Percentiles rank a stretch among this genome's conserved stretches.
Evolutionary conservation across 2,888 invertebrate genomes (phyloP).

Genomic region (Nephrotoma flavescens): DNA sequence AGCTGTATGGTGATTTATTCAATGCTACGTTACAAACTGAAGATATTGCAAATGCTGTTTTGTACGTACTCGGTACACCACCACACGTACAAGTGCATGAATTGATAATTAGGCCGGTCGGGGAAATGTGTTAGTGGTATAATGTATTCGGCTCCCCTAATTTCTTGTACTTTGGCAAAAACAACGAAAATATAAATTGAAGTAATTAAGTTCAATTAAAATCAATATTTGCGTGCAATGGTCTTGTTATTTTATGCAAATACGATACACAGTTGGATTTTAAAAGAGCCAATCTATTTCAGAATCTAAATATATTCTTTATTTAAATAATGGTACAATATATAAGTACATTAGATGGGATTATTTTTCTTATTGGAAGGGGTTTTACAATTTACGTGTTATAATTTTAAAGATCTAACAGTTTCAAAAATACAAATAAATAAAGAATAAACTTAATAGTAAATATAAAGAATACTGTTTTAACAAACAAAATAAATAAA

Average conservation of each 20-base stretch:
- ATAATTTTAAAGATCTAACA: background rate
- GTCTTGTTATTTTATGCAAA: too few relatives aligned
- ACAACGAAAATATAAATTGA: background rate
- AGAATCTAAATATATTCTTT: background rate
- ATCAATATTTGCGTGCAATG: too few relatives aligned
- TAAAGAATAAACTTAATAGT: background rate
- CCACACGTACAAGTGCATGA: constrained; percentile 21
- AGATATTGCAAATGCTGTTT: constrained; percentile 20
- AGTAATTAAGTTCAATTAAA: background rate
- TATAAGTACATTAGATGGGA: background rate
- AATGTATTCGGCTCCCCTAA: too few relatives aligned
- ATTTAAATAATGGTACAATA: background rate
- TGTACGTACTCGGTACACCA: constrained; percentile 20
- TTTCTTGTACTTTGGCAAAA: too few relatives aligned
- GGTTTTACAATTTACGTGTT: background rate
- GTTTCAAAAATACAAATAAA: background rate
- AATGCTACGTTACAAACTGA: constrained; percentile 16
- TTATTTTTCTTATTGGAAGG: background rate
- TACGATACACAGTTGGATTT: too few relatives aligned
- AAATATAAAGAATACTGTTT: background rate
- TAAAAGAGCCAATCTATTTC: background rate
- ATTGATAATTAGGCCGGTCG: constrained; percentile 19
- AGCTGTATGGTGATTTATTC: background rate
- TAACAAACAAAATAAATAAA: background rate
- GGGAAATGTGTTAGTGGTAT: constrained; percentile 17